Conservation (phyloP, 2,113 vertebrate genomes). For the Scomber colias region DNA sequence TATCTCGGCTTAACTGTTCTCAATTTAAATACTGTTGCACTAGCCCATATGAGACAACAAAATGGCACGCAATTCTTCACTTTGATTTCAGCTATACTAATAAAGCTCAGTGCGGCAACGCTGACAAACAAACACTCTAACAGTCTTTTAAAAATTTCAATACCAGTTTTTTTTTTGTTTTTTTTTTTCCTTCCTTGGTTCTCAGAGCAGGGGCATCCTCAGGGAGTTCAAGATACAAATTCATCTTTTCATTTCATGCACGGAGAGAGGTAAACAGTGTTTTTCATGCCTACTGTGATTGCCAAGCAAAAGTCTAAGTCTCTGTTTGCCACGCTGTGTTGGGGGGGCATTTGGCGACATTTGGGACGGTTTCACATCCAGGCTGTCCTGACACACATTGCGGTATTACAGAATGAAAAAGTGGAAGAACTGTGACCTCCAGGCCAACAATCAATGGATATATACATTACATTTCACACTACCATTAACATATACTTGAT, state of each 20-base stretch:
- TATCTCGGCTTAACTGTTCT: background rate
- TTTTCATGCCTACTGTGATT: constrained; percentile 54
- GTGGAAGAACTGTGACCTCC: constrained; percentile 1
- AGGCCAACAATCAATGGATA: background rate
- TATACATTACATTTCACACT: background rate
- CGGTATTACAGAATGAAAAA: constrained; percentile 33
- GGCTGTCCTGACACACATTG: constrained; percentile 16
- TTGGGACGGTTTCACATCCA: constrained; percentile 50
- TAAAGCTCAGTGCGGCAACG: constrained; percentile 40
- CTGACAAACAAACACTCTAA: constrained; percentile 43
- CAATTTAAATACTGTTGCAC: constrained; percentile 1
- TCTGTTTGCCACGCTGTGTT: constrained; percentile 25
- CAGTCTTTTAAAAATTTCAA: constrained; percentile 22
- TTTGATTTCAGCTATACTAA: constrained; percentile 39
- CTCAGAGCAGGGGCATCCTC: constrained; percentile 26
- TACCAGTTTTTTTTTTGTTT: constrained; percentile 9
- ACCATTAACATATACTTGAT: background rate
- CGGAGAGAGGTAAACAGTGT: constrained; percentile 49
- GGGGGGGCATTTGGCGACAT: constrained; percentile 52
- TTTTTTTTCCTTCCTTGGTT: background rate
- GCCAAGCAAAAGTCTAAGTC: constrained; percentile 34
- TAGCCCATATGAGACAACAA: constrained; percentile 8
- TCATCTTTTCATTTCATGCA: constrained; percentile 71
- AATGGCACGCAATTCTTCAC: constrained; percentile 15
- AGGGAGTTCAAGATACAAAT: constrained; percentile 45